Conservation (phyloP, 2,113 vertebrate species). For the Melanerpes aurifrons region DNA sequence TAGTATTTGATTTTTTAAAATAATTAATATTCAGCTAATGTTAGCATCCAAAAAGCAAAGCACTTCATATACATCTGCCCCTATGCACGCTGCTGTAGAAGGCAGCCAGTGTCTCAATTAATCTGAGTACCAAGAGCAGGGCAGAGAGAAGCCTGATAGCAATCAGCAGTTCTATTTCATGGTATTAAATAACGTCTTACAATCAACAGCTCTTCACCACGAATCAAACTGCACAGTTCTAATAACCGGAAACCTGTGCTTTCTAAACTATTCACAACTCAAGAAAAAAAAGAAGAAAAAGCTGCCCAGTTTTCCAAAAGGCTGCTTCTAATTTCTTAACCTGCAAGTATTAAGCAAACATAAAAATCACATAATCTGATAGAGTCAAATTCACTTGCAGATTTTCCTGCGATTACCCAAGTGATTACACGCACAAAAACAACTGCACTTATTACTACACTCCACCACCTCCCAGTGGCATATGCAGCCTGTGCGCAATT, state of each 20-base stretch:
- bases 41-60: not conserved
- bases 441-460: conserved; percentile 33
- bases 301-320: not conserved
- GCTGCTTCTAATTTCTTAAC: not conserved
- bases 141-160: not conserved
- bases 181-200: not conserved
- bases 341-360: not conserved
- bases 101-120: conserved; percentile 20
- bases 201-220: not conserved
- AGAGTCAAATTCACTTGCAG: not conserved
- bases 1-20: not conserved
- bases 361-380: not conserved
- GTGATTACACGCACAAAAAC: not conserved
- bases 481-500: not conserved
- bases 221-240: not conserved
- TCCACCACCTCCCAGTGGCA: conserved; percentile 60
- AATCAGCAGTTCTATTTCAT: not conserved
- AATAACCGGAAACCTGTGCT: not conserved
- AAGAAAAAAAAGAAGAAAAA: not conserved
- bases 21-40: not conserved
- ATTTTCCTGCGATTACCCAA: not conserved
- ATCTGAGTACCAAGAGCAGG: not conserved
- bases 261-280: not conserved
- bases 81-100: not conserved
- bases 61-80: not conserved